These are phyloP conservation scores for Acanthiza pusilla DNA, from an alignment of 2,797 vertebrate species.

Conservation along the genomic window DNA sequence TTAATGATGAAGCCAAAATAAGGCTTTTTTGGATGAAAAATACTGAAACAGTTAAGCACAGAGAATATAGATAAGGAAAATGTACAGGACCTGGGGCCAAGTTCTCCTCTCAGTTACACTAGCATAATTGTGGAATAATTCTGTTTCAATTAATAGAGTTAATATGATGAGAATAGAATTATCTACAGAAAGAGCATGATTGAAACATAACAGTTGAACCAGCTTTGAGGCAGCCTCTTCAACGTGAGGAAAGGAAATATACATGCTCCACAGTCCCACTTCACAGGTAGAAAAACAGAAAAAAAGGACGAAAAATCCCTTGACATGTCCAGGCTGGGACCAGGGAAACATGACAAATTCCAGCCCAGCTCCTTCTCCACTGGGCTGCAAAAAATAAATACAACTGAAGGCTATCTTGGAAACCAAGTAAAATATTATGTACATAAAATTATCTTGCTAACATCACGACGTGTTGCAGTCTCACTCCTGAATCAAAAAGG, in stretches of 20 bases:
- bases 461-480: background rate
- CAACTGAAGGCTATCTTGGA: background rate
- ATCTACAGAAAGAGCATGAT: background rate
- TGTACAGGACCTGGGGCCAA: background rate
- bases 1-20: conserved; percentile 16
- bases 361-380: background rate
- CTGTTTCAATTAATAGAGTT: conserved; percentile 41
- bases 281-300: background rate
- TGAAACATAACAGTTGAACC: background rate
- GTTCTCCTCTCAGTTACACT: conserved; percentile 28
- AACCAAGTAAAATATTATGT: background rate
- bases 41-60: background rate
- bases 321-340: background rate
- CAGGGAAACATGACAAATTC: background rate
- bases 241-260: background rate
- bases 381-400: background rate
- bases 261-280: background rate
- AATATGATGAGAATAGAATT: conserved; percentile 36
- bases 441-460: background rate
- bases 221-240: background rate
- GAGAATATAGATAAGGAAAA: conserved; percentile 8
- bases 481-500: background rate
- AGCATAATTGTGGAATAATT: conserved; percentile 29
- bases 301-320: background rate
- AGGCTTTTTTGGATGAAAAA: background rate